Evolutionary conservation across 2,797 vertebrate genomes (phyloP).

Genomic region (Leuciscus waleckii): DNA sequence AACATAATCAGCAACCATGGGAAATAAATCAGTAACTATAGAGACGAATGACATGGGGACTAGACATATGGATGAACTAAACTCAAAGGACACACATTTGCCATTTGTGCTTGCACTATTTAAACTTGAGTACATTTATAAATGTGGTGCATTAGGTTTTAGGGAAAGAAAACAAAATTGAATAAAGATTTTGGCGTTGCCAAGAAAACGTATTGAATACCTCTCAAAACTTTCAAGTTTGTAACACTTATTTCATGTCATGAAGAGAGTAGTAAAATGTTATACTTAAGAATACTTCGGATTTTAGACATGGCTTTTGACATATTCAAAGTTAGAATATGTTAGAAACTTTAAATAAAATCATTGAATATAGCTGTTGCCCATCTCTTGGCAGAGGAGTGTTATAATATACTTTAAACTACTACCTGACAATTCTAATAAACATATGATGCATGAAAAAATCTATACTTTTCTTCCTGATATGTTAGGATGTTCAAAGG

Average conservation of each 20-base stretch:
- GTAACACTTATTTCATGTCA: neutral
- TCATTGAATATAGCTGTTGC: neutral
- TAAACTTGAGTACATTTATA: neutral
- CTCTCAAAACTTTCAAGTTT: neutral
- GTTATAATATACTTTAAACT: neutral
- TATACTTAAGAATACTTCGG: neutral
- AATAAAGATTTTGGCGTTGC: neutral
- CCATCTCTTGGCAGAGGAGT: neutral
- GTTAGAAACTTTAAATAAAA: neutral
- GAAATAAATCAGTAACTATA: no score
- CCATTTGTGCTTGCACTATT: neutral
- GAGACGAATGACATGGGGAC: no score
- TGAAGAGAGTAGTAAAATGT: neutral
- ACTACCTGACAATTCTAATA: neutral
- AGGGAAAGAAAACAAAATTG: neutral
- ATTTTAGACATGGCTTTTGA: neutral
- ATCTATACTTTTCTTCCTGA: neutral
- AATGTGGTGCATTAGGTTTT: neutral
- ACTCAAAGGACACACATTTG: no score
- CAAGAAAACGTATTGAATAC: neutral
- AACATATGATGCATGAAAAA: neutral
- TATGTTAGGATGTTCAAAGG: neutral
- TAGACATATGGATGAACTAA: no score
- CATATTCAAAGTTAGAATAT: no score
- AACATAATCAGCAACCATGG: no score